Percentiles rank a stretch among this genome's conserved stretches.
Conservation (phyloP, 2,113 vertebrate genomes). For the Eurypyga helias region DNA sequence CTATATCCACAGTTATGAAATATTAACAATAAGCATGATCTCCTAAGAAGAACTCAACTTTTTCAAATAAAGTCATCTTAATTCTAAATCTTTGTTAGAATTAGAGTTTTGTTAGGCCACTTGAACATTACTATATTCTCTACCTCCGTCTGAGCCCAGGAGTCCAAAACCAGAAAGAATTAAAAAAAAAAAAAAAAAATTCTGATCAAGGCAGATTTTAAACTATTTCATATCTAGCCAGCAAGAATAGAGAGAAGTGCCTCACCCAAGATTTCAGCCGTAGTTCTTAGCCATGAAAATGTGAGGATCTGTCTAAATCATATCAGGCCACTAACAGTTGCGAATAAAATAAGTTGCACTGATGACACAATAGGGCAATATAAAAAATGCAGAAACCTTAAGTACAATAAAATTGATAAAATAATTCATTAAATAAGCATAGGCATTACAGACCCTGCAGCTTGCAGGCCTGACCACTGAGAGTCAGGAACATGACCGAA, state of each 20-base stretch:
- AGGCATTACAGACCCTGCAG: neutral
- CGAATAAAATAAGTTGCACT: neutral
- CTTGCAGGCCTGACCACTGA: neutral
- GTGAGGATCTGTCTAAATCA: neutral
- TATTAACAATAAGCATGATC: neutral
- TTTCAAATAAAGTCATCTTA: neutral
- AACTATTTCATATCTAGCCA: neutral
- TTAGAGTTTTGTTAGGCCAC: neutral
- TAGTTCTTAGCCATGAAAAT: neutral
- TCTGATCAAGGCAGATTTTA: neutral
- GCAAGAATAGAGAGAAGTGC: neutral
- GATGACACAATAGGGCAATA: neutral
- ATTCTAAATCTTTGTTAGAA: neutral
- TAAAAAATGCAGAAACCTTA: accelerated
- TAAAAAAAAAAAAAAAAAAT: neutral
- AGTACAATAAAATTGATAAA: neutral
- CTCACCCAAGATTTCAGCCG: neutral
- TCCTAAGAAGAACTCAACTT: neutral
- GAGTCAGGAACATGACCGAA: neutral
- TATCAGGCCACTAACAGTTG: neutral
- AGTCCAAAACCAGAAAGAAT: no score
- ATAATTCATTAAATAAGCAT: neutral
- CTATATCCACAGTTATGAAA: neutral
- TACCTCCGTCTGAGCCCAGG: neutral
- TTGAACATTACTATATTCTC: neutral